Percentiles rank a stretch among this genome's conserved stretches.
These are phyloP conservation scores for Lordiphosa collinella DNA, from an alignment of 1,140 invertebrate species.

Conservation along the genomic window DNA sequence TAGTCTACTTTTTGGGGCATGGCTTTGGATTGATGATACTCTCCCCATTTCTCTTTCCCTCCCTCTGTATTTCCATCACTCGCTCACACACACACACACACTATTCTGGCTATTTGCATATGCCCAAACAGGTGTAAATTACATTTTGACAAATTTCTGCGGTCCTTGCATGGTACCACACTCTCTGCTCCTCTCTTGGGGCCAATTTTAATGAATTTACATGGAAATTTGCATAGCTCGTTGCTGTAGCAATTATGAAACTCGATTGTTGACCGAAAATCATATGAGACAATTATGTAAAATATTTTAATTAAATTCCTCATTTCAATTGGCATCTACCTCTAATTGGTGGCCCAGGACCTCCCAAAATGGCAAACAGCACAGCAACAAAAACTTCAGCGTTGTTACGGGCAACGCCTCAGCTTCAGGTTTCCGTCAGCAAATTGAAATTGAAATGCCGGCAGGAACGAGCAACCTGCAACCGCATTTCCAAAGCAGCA, in stretches of 20 bases:
- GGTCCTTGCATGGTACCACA: not conserved
- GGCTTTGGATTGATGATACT: constrained; percentile 3
- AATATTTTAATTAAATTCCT: constrained; percentile 66
- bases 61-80: no score
- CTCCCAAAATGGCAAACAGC: constrained; percentile 6
- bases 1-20: constrained; percentile 12
- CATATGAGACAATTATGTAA: constrained; percentile 52
- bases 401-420: constrained; percentile 46
- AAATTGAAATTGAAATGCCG: constrained; percentile 72
- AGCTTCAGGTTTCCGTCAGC: constrained; percentile 51
- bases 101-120: constrained; percentile 30
- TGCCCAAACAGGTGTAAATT: constrained; percentile 44
- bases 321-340: constrained; percentile 25
- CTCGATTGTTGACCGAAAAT: constrained; percentile 27
- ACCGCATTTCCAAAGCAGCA: constrained; percentile 37
- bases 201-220: constrained; percentile 28
- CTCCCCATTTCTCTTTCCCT: not conserved
- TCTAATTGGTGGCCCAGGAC: constrained; percentile 60
- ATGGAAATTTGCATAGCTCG: constrained; percentile 15
- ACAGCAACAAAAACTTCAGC: constrained; percentile 28
- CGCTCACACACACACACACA: not conserved
- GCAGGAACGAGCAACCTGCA: constrained; percentile 5
- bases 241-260: constrained; percentile 31
- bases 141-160: constrained; percentile 46
- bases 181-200: not conserved